phyloP scores from a whole-genome alignment of 2,113 vertebrate genomes.

The Crotalus horridus region DNA sequence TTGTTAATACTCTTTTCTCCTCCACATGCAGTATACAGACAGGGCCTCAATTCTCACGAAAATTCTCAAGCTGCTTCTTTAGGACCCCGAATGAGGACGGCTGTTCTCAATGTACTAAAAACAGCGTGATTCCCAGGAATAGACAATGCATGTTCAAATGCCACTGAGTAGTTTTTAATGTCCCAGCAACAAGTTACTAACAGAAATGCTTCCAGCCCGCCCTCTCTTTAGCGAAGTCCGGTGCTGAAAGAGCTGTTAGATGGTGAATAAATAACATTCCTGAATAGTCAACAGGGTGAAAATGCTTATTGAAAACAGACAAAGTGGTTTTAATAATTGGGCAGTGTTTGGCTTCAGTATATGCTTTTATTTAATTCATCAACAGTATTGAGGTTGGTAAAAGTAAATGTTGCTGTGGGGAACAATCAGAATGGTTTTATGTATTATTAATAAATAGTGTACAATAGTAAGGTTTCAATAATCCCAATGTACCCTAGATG shows the following conservation, averaged over 20 bases:
- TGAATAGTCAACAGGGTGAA: background rate
- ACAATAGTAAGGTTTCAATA: background rate
- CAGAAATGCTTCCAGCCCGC: background rate
- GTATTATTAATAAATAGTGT: background rate
- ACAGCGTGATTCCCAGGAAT: background rate
- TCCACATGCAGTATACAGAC: background rate
- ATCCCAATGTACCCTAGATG: background rate
- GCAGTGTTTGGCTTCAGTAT: background rate
- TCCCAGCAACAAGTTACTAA: conserved; percentile 13
- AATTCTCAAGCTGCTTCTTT: background rate
- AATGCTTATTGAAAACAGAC: background rate
- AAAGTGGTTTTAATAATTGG: background rate
- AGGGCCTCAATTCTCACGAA: background rate
- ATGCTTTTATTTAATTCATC: background rate
- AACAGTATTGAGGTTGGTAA: background rate
- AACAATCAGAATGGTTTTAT: background rate
- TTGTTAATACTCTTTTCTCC: background rate
- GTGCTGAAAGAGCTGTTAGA: background rate
- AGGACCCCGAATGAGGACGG: background rate
- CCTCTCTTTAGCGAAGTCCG: background rate
- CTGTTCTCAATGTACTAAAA: conserved; percentile 10
- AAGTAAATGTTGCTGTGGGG: background rate
- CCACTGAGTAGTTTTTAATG: background rate
- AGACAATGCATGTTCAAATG: conserved; percentile 9
- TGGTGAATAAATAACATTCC: background rate